These are phyloP conservation scores for Platichthys flesus DNA, from an alignment of 2,113 vertebrate species.

Conservation along the genomic window DNA sequence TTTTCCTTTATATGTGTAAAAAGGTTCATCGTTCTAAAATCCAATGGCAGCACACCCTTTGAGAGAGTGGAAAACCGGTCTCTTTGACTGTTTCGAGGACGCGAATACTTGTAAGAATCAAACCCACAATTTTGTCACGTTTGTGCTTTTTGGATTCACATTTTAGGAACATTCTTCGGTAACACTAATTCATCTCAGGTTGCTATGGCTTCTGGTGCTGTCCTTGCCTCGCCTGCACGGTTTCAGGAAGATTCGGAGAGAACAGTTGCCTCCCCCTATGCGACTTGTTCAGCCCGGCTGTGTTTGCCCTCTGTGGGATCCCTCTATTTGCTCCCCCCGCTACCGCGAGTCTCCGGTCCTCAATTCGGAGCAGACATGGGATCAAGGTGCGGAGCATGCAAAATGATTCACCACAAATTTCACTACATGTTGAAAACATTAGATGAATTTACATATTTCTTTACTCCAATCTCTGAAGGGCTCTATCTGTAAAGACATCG, in stretches of 20 bases:
- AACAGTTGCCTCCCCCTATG: constrained; percentile 62
- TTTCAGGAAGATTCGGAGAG: constrained; percentile 47
- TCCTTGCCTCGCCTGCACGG: constrained; percentile 65
- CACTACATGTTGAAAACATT: background rate
- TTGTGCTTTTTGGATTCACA: background rate
- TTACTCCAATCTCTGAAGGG: constrained; percentile 45
- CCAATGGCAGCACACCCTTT: background rate
- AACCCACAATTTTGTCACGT: background rate
- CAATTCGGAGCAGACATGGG: constrained; percentile 48
- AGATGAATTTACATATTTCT: fast-evolving
- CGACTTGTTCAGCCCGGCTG: constrained; percentile 51
- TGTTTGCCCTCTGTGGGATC: background rate
- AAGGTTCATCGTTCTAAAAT: background rate
- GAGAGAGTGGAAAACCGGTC: constrained; percentile 15
- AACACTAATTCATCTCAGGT: constrained; percentile 30
- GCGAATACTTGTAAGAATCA: constrained; percentile 42
- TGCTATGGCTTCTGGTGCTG: constrained; percentile 75
- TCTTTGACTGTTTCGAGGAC: constrained; percentile 43
- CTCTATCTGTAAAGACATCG: constrained; percentile 61
- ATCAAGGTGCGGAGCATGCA: constrained; percentile 53
- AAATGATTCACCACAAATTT: background rate
- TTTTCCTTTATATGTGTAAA: background rate
- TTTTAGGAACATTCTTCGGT: background rate
- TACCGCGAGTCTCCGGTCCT: constrained; percentile 24
- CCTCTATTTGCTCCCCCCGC: constrained; percentile 49